Evolutionary conservation across 2,113 vertebrate species (phyloP).

Genomic region (Grus americana): DNA sequence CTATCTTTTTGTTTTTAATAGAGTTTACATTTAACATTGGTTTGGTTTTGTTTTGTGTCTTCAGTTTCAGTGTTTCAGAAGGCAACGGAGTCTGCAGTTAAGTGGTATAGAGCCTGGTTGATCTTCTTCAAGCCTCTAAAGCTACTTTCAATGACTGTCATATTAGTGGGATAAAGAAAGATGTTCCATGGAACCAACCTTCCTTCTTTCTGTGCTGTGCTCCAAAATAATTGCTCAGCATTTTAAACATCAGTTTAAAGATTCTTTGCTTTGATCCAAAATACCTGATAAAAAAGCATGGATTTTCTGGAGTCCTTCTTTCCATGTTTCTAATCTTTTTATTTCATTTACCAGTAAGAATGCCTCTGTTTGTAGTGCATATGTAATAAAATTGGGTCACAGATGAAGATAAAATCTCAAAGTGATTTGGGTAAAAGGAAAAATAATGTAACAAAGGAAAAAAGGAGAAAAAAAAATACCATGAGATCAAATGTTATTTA

Average conservation of each 20-base stretch:
- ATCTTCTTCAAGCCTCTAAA: neutral
- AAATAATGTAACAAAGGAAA: neutral
- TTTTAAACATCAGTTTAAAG: conserved; percentile 4
- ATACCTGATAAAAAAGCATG: neutral
- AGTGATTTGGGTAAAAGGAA: neutral
- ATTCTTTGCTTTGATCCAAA: neutral
- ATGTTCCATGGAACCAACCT: neutral
- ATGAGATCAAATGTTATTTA: neutral
- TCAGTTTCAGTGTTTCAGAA: neutral
- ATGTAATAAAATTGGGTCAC: neutral
- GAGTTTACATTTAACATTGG: neutral
- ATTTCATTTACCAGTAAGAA: neutral
- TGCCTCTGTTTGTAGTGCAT: neutral
- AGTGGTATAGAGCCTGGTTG: neutral
- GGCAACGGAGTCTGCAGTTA: neutral
- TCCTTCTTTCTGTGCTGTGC: neutral
- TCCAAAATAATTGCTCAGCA: neutral
- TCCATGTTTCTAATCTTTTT: neutral
- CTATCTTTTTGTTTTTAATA: neutral
- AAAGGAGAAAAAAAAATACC: neutral
- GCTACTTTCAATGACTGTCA: neutral
- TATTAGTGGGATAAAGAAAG: neutral
- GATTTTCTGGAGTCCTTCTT: neutral
- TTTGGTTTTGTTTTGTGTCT: neutral
- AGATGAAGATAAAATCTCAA: neutral